Percentiles rank a stretch among this genome's conserved stretches.
Evolutionary conservation across 2,888 invertebrate species (phyloP).

Genomic region (Ethmia dodecea): DNA sequence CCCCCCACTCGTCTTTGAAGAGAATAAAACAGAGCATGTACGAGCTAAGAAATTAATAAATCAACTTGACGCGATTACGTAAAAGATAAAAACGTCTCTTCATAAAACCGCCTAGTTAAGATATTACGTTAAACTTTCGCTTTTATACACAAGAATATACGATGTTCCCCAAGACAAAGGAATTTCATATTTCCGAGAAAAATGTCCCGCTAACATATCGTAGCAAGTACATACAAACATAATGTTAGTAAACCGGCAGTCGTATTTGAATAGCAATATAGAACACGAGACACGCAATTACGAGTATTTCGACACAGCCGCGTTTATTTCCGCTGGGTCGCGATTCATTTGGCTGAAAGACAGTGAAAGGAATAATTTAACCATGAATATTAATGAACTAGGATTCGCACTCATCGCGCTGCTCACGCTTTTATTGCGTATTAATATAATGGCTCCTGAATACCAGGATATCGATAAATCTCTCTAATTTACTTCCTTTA

Average conservation of each 20-base stretch:
- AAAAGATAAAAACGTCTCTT: no score
- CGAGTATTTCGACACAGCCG: constrained; percentile 38
- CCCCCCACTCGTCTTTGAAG: no score
- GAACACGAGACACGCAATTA: constrained; percentile 21
- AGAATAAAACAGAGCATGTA: no score
- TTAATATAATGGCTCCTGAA: constrained; percentile 53
- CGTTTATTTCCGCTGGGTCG: constrained; percentile 48
- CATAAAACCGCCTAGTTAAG: no score
- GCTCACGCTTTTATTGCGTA: constrained; percentile 53
- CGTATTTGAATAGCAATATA: no score
- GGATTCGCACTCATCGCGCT: constrained; percentile 53
- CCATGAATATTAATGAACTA: constrained; percentile 68
- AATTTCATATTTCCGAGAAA: constrained; percentile 2
- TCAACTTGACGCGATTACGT: no score
- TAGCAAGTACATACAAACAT: no score
- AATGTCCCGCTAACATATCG: no score
- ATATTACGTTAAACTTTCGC: constrained; percentile 15
- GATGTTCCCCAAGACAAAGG: background rate
- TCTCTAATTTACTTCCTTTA: constrained; percentile 30
- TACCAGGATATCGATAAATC: constrained; percentile 42
- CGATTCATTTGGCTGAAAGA: constrained; percentile 56
- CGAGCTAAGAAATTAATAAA: no score
- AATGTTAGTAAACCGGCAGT: no score
- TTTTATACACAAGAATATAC: constrained; percentile 24
- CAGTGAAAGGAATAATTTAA: constrained; percentile 63